Percentiles rank a stretch among this genome's conserved stretches.
phyloP scores from a whole-genome alignment of 23 tunicate species.

The Aplidium turbinatum region DNA sequence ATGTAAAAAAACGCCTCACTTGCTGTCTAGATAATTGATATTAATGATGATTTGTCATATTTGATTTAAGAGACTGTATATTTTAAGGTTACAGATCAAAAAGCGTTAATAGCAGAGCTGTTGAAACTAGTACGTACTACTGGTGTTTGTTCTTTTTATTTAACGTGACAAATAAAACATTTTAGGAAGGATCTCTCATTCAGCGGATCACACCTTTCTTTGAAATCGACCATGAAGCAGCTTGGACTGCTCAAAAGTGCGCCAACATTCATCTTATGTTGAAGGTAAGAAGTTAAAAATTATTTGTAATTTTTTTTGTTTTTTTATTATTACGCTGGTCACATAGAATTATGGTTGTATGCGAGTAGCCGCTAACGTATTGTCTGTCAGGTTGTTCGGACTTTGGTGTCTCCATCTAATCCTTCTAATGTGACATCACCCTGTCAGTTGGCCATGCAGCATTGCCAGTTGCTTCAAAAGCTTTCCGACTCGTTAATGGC shows the following conservation, averaged over 20 bases:
- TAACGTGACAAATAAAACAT: too few relatives aligned
- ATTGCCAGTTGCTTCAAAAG: conserved; percentile 53
- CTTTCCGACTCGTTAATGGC: conserved; percentile 84
- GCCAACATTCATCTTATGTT: conserved; percentile 84
- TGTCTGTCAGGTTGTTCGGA: conserved; percentile 80
- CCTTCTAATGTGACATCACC: conserved; percentile 82
- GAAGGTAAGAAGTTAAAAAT: conserved; percentile 47
- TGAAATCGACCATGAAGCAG: conserved; percentile 70
- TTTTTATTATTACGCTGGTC: too few relatives aligned
- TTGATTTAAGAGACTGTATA: too few relatives aligned
- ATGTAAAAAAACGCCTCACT: too few relatives aligned
- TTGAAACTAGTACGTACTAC: background rate
- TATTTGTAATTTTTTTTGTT: too few relatives aligned
- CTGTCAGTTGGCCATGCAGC: conserved; percentile 85
- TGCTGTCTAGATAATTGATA: too few relatives aligned
- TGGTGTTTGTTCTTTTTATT: background rate
- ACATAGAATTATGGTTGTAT: too few relatives aligned
- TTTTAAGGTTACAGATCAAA: too few relatives aligned
- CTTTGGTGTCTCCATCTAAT: conserved; percentile 85
- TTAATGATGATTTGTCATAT: too few relatives aligned
- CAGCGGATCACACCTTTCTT: conserved; percentile 87
- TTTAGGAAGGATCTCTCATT: conserved; percentile 83
- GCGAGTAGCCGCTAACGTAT: too few relatives aligned
- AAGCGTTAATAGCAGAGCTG: too few relatives aligned
- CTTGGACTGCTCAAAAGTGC: conserved; percentile 83